Base-by-base conservation (phyloP, 2,797 vertebrate species). In the Trachops cirrhosus region DNA sequence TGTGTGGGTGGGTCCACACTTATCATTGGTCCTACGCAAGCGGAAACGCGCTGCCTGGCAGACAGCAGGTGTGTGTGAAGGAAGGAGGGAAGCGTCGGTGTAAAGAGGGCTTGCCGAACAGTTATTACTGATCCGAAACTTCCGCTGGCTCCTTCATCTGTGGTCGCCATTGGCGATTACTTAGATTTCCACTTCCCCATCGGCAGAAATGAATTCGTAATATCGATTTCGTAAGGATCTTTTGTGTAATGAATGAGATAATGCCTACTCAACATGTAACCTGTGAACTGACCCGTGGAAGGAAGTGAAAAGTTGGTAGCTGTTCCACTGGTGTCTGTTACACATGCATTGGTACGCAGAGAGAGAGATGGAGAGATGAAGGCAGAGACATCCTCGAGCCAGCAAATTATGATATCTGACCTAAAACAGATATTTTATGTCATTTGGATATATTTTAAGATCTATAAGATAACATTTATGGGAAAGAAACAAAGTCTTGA, bases 391-490 rank as follows among this genome's bases (percentile, higher is more conserved):
- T 34, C 6, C 6, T 15, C 32, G 74, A 34, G 14, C 39, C 18
- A 52, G 2, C 32, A 24, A 15, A n/a, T 74, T 9, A 12, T 29
- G 54, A 6, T 6, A 16, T 70, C 16, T 54, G 39, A 70, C 77
- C 59, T 44, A 48, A 67, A 67, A 10, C 9, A 64, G 54, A 12
- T 26, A 59, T 62, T 85, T 79, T 39, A 34, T 12, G 39, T 50
- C 7, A 73, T 18, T 96, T 70, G 79, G n/a, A 8, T 62, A 73
- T 82, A 85, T 18, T 82, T 83, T 83, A 64, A 44, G 44, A 39
- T 41, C 32, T 32, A 46, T 67, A 50, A 71, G 78, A 39, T 67
- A 44, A 46, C 68, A 84, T 41, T 62, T 32, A 79, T 50, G 14
- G 62, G 22, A 57, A 68, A 95, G 29, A 37, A 0, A 37, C 8